phyloP scores from a whole-genome alignment of 2,113 vertebrate species.

The Guaruba guarouba region DNA sequence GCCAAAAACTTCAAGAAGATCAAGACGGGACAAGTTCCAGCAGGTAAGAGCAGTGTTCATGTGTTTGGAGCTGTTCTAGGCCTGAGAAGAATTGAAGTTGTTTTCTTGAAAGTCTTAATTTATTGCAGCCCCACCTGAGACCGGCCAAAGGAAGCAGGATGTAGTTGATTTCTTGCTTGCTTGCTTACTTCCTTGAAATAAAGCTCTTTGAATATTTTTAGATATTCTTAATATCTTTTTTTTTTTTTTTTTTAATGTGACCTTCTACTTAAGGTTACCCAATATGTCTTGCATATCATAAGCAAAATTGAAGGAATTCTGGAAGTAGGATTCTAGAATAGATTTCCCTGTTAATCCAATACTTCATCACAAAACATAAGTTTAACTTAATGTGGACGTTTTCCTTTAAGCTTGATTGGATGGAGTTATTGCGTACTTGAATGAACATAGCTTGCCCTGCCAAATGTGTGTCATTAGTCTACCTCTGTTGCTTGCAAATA shows the following conservation, averaged over 20 bases:
- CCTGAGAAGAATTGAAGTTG: neutral
- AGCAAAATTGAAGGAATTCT: neutral
- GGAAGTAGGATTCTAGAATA: neutral
- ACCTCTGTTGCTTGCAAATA: neutral
- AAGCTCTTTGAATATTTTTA: neutral
- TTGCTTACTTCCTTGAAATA: neutral
- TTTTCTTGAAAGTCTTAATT: neutral
- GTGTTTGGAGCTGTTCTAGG: neutral
- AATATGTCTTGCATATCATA: neutral
- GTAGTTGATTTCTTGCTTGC: neutral
- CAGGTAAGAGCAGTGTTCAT: conserved; percentile 60
- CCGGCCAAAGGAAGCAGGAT: neutral
- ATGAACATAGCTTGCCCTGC: neutral
- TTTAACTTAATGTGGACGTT: neutral
- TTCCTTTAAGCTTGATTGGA: neutral
- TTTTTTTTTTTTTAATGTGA: neutral
- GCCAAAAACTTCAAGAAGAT: conserved; percentile 84
- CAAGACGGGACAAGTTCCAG: conserved; percentile 71
- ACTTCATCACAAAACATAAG: neutral
- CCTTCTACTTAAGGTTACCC: neutral
- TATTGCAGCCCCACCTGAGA: neutral
- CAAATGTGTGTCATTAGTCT: neutral
- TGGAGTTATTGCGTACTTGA: neutral
- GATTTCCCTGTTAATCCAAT: neutral
- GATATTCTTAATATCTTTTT: neutral